Base-by-base conservation (phyloP, 2,797 vertebrate genomes). In the Crocodylus rhombifer region DNA sequence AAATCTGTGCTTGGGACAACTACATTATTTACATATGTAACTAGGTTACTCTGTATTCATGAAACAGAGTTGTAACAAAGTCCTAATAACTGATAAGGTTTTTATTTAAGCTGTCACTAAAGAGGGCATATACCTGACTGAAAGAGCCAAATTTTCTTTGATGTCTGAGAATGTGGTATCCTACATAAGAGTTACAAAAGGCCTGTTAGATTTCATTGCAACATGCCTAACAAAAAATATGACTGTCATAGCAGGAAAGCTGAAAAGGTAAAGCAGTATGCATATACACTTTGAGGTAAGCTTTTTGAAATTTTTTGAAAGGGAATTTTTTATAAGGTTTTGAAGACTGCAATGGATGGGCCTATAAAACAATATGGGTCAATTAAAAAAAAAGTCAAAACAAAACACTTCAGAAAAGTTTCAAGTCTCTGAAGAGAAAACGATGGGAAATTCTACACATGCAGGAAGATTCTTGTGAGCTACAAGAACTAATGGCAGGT, bases 21-120 rank as follows among this genome's bases (percentile, higher is more conserved):
- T 71, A 51, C 16, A 82, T 89, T 77, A 87, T 82, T 95, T 86
- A 83, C 51, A 77, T 62, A 28, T 80, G 86, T 77, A 92, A 80
- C n/a, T 64, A 69, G 62, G 82, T 80, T 91, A 65, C 61, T 62
- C 62, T 33, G 7, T 36, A 82, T n/a, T 77, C 58, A 65, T 42
- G 73, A 30, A 79, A 86, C 60, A 83, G 12, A 20, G 42, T 7
- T 85, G 14, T 61, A 62, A 82, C 78, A 90, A 91, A 92, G 57
- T 57, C 63, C 84, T 76, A 57, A 6, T 62, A 95, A 80, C 9
- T 20, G 28, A 79, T 91, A 86, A 91, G 51, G 7, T 51, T 93
- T 91, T 76, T 77, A 91, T 77, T 94, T 93, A 63, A 88, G 14
- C 42, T 81, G 23, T 62, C 33, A 30, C 73, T 58, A 1, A 55